Conservation (phyloP, 2,113 vertebrate species). For the Rhinopomastus cyanomelas region DNA sequence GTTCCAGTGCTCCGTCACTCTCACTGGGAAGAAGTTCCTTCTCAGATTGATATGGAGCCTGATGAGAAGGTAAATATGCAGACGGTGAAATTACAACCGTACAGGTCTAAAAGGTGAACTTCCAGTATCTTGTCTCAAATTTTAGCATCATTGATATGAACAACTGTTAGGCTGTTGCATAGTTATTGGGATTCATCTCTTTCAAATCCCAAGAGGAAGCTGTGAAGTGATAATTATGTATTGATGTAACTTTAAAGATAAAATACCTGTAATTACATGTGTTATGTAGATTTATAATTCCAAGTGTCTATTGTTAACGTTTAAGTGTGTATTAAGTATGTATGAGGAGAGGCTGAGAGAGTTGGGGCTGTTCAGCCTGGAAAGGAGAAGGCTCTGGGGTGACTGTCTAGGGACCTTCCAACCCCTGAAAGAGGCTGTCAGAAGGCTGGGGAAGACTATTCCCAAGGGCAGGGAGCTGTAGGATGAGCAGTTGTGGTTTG, state of each 20-base stretch:
- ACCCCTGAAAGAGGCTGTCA: too few species aligned
- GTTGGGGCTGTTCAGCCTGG: too few species aligned
- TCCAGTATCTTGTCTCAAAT: not conserved
- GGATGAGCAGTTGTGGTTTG: too few species aligned
- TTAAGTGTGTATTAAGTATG: not conserved
- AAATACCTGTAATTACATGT: not conserved
- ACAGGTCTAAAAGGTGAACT: not conserved
- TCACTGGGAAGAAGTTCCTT: too few species aligned
- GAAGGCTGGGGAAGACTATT: too few species aligned
- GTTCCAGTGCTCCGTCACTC: too few species aligned
- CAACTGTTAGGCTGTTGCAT: not conserved
- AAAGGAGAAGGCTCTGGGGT: too few species aligned
- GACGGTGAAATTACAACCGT: not conserved
- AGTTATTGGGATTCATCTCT: not conserved
- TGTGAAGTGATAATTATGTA: not conserved
- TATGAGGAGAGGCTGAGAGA: too few species aligned
- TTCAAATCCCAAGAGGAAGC: not conserved
- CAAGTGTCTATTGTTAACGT: not conserved
- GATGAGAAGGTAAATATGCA: not conserved
- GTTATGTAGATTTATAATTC: not conserved
- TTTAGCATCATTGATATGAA: not conserved
- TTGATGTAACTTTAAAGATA: not conserved
- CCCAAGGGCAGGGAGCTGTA: too few species aligned
- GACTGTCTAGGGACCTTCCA: too few species aligned
- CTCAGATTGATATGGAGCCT: too few species aligned